Evolutionary conservation across 2,797 vertebrate species (phyloP), one percentile per base, ranked within the genome.

Genomic region (Scolopax bukidnonensis): DNA sequence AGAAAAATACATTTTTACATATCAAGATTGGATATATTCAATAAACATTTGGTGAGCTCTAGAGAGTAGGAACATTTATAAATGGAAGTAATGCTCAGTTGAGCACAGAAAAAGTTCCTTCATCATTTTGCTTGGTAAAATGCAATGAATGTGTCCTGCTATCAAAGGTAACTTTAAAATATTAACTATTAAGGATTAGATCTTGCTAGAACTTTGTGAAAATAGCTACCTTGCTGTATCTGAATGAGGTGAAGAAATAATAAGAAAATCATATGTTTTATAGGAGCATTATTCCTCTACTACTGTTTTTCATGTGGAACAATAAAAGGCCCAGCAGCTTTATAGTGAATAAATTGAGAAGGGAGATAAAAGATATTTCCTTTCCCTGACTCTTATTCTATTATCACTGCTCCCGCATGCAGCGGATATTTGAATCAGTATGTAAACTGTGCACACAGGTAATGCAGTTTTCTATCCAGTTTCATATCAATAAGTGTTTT

Each of bases 321-420:
- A 64, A 50, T 90, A 89, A 96, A 97, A 87, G 64, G 15, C 71
- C 41, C 70, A 28, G 53, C 53, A 93, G 47, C 63, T 92, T 76
- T 84, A 71, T 18, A 67, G 56, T 71, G 68, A 83, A 63, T 89
- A 92, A 93, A 77, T 85, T 10, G 7, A 85, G 68, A 81, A 10
- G 23, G 25, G 6, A 77, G 63, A 67, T 90, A 74, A 94, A 93
- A 91, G 32, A 71, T 64, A 28, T 73, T 81, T 92, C 30, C 8
- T 87, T 38, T 83, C 33, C 16, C 36, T 57, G 38, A 32, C 81
- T 83, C 43, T 78, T 85, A 27, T 6, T 91, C 65, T 91, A 3
- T 81, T 86, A 36, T 65, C 71, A 24, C n/a, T 83, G 32, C 43
- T 74, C 28, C 70, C 60, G 53, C 30, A 45, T 41, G 45, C 41